phyloP scores from a whole-genome alignment of 2,888 invertebrate species.

The Augiades crinisus region DNA sequence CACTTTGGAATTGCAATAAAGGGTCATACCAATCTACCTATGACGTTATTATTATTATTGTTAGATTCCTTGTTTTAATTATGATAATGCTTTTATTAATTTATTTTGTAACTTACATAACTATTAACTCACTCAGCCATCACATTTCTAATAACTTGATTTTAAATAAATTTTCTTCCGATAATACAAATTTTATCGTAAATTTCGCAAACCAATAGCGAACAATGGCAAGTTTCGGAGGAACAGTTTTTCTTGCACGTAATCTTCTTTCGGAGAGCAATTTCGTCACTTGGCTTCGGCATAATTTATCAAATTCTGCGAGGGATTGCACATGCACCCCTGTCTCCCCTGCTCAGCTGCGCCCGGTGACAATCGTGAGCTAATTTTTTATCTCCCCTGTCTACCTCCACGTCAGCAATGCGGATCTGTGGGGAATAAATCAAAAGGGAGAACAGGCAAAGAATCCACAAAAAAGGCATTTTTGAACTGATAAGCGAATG shows the following conservation, averaged over 20 bases:
- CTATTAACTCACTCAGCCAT: too few relatives aligned
- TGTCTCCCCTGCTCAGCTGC: slow-evolving; percentile 57
- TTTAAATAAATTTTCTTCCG: too few relatives aligned
- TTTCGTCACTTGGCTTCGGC: slow-evolving; percentile 64
- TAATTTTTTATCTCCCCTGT: slow-evolving; percentile 66
- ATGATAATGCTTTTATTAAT: too few relatives aligned
- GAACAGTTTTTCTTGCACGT: slow-evolving; percentile 34
- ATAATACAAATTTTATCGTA: too few relatives aligned
- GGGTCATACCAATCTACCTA: too few relatives aligned
- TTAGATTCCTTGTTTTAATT: too few relatives aligned
- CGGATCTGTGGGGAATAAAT: slow-evolving; percentile 59
- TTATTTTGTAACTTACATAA: too few relatives aligned
- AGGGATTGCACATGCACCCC: slow-evolving; percentile 66
- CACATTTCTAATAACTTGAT: too few relatives aligned
- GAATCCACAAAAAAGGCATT: slow-evolving; percentile 42
- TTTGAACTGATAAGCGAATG: too few relatives aligned
- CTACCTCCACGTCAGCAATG: slow-evolving; percentile 51
- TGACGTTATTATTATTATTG: too few relatives aligned
- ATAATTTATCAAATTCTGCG: slow-evolving; percentile 74
- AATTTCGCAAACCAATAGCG: too few relatives aligned
- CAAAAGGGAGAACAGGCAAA: slow-evolving; percentile 46
- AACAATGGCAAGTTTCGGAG: slow-evolving; percentile 23
- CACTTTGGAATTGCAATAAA: too few relatives aligned
- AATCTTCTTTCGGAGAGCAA: slow-evolving; percentile 53
- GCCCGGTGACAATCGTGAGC: slow-evolving; percentile 54